These are phyloP conservation scores for Falcunculus frontatus DNA, from an alignment of 2,113 vertebrate species.

Conservation along the genomic window DNA sequence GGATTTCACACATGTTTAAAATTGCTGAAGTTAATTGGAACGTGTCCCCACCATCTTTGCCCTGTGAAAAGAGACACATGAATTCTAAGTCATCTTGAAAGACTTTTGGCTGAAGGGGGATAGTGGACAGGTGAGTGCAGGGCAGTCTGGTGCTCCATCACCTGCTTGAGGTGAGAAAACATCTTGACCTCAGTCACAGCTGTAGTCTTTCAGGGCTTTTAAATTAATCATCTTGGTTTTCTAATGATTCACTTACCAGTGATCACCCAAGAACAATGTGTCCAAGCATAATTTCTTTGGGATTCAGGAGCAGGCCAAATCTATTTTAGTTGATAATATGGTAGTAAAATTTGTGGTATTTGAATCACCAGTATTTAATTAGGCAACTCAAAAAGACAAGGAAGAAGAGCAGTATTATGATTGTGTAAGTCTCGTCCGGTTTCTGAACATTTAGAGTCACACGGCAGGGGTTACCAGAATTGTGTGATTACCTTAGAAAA, in stretches of 20 bases:
- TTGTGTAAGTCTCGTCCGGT: neutral
- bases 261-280: neutral
- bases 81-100: neutral
- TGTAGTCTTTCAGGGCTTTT: neutral
- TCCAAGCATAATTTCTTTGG: neutral
- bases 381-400: neutral
- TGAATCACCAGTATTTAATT: neutral
- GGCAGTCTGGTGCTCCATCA: neutral
- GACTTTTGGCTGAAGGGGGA: neutral
- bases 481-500: neutral
- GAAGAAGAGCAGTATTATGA: neutral
- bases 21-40: constrained; percentile 21
- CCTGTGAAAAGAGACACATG: neutral
- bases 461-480: neutral
- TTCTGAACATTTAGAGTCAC: neutral
- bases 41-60: neutral
- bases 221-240: neutral
- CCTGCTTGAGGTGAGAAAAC: neutral
- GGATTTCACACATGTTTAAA: neutral
- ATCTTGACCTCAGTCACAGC: neutral
- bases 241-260: neutral
- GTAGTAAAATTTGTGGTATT: neutral
- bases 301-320: neutral
- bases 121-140: neutral
- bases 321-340: neutral